Evolutionary conservation across 2,113 vertebrate species (phyloP), one percentile per base, ranked within the genome.

Genomic region (Strigops habroptila): DNA sequence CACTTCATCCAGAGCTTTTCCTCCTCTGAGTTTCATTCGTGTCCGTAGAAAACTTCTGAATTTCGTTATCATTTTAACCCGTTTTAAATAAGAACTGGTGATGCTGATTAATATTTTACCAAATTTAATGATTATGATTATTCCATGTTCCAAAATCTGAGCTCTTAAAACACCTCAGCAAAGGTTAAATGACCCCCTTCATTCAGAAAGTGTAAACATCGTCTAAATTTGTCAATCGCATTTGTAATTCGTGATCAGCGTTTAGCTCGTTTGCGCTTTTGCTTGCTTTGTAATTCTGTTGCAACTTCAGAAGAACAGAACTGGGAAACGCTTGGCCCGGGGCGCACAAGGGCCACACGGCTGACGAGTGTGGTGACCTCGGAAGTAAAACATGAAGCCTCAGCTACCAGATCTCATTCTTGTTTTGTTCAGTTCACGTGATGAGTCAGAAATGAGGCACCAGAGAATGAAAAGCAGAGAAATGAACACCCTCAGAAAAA

Each of bases 321-420:
- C 13, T 14, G 27, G n/a, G 65, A 75, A 75, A 35, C 0, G 4
- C 25, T 60, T 25, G 31, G 37, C 10, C 73, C 17, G 17, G 1
- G 2, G 39, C 0, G 1, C 5, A 6, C 22, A 48, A n/a, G 7
- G 39, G 46, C 30, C 78, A 35, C 18, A 14, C 0, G 1, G 48
- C 10, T 51, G 39, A 57, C 18, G 25, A 31, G 10, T 5, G 52
- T 24, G 60, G 49, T 11, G n/a, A 60, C 44, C 68, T 19, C 15
- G 44, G 82, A 77, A 85, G 28, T 28, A 73, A 85, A 88, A 23
- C 31, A 33, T 0, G 1, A 70, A 63, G 62, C 35, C 44, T 57
- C 69, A 41, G 74, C 44, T 62, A 79, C 60, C 57, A 10, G 30
- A 51, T 88, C 41, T 44, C 37, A 22, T 46, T 77, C 30, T 49